A percentile compares a stretch with the other conserved stretches of the same genome.
Evolutionary conservation across 2,888 invertebrate species (phyloP).

Genomic region (Notocelia uddmanniana): DNA sequence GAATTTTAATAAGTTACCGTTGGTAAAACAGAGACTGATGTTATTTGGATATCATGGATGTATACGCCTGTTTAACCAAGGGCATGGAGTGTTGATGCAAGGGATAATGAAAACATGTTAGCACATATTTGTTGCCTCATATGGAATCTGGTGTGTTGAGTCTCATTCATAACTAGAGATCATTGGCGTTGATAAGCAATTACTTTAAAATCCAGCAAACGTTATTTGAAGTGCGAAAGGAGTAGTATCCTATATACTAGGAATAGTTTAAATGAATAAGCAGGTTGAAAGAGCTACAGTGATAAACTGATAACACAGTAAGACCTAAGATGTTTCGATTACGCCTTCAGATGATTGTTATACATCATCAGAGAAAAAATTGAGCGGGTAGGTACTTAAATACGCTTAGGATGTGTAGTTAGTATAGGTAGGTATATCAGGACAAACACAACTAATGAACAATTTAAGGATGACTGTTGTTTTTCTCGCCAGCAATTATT

Average conservation of each 20-base stretch:
- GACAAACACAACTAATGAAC: not conserved
- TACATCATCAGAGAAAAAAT: no score
- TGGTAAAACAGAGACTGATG: constrained; percentile 19
- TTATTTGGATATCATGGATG: not conserved
- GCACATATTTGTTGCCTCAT: not conserved
- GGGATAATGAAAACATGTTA: not conserved
- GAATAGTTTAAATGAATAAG: not conserved
- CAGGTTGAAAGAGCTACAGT: not conserved
- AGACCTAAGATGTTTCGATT: no score
- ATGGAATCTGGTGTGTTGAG: not conserved
- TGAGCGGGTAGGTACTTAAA: no score
- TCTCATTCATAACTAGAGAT: no score
- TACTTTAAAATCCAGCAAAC: no score
- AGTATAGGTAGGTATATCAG: no score
- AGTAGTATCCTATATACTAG: no score
- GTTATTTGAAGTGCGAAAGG: no score
- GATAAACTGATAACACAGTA: no score
- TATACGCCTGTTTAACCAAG: not conserved
- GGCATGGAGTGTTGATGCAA: not conserved
- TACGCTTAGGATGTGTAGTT: no score
- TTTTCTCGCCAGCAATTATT: not conserved
- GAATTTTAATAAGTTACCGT: constrained; percentile 60
- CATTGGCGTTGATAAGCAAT: not conserved
- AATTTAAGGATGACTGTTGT: not conserved
- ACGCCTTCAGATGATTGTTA: no score